Conservation (phyloP, 2,113 vertebrate genomes). For the Aspidoscelis tigris region DNA sequence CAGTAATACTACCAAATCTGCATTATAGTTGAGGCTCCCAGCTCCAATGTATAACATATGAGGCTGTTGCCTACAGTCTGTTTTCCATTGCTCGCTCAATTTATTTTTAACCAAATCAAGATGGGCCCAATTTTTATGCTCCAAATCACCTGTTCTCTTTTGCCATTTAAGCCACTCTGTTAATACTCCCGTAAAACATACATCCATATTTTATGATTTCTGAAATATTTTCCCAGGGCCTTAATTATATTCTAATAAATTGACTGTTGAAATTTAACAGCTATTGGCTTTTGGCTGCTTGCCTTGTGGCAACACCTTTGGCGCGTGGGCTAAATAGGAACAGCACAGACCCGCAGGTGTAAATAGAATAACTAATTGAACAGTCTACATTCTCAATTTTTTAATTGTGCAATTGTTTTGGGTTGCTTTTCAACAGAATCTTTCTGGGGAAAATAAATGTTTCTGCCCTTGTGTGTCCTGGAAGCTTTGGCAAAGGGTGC, state of each 20-base stretch:
- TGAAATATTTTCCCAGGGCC: constrained; percentile 46
- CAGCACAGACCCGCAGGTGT: constrained; percentile 51
- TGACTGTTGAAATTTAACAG: constrained; percentile 57
- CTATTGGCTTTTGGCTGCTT: constrained; percentile 57
- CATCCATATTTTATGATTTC: constrained; percentile 65
- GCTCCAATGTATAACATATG: background rate
- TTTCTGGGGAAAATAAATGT: constrained; percentile 32
- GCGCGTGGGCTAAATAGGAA: constrained; percentile 56
- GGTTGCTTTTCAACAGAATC: constrained; percentile 52
- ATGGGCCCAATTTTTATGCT: constrained; percentile 30
- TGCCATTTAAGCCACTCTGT: constrained; percentile 49
- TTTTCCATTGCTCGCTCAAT: constrained; percentile 45
- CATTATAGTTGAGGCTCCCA: background rate
- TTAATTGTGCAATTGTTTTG: constrained; percentile 52
- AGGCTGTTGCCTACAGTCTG: background rate
- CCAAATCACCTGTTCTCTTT: constrained; percentile 50
- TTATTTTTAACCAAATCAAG: constrained; percentile 33
- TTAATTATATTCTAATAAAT: constrained; percentile 58
- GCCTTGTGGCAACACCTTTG: constrained; percentile 34
- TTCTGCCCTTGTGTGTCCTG: background rate
- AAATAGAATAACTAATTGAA: constrained; percentile 57
- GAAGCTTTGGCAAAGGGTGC: background rate
- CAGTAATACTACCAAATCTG: background rate
- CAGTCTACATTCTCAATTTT: constrained; percentile 44
- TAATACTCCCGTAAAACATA: constrained; percentile 53